A percentile compares a stretch with the other conserved stretches of the same genome.
Conservation (phyloP, 2,797 vertebrate genomes). For the Psittacula echo region DNA sequence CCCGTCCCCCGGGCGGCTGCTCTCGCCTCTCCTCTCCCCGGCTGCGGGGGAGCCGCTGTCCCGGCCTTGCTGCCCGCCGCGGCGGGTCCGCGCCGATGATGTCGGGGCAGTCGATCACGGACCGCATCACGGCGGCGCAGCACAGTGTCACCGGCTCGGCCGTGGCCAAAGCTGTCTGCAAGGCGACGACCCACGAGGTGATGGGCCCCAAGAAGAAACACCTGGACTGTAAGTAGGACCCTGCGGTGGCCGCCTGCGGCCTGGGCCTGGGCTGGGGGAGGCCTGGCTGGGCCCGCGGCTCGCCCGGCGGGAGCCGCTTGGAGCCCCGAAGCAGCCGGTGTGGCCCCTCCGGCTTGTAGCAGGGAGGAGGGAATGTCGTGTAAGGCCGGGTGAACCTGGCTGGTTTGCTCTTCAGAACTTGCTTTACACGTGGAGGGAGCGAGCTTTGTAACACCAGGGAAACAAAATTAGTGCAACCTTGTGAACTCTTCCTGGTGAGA, state of each 20-base stretch:
- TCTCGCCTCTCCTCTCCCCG: background rate
- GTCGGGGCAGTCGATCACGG: constrained; percentile 93
- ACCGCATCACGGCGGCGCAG: constrained; percentile 93
- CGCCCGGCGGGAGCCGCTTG: background rate
- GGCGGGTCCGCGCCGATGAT: constrained; percentile 69
- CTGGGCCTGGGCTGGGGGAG: background rate
- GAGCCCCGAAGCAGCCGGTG: background rate
- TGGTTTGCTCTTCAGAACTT: background rate
- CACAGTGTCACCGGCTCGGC: constrained; percentile 95
- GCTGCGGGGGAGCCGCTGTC: background rate
- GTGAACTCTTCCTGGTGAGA: background rate
- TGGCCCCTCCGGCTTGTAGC: background rate
- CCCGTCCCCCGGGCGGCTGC: background rate
- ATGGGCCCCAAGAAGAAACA: constrained; percentile 92
- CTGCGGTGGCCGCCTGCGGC: background rate
- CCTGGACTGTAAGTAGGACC: constrained; percentile 88
- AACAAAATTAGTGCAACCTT: background rate
- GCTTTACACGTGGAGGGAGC: background rate
- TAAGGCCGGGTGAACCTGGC: background rate
- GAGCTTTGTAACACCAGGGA: background rate
- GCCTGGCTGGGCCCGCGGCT: background rate
- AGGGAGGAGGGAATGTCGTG: background rate
- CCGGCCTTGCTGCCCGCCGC: background rate
- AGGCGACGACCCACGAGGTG: constrained; percentile 91
- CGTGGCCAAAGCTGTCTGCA: constrained; percentile 89